Percentiles rank a stretch among this genome's conserved stretches.
Conservation (phyloP, 2,113 vertebrate genomes). For the Galbula dea region DNA sequence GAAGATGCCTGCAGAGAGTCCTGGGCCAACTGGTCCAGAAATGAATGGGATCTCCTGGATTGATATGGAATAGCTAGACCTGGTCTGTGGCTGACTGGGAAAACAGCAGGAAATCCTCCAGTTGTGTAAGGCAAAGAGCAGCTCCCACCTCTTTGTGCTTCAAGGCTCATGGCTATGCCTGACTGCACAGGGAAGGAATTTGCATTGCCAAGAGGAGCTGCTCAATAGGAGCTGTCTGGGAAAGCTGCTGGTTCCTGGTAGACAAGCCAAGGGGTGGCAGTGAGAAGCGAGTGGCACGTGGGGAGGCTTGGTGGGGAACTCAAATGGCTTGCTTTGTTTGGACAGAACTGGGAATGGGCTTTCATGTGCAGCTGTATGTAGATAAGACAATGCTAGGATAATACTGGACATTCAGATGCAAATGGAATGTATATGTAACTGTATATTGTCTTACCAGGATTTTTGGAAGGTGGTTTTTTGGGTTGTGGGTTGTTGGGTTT, state of each 20-base stretch:
- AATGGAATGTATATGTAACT: conserved; percentile 46
- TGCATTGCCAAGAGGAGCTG: conserved; percentile 56
- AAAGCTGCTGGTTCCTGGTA: conserved; percentile 23
- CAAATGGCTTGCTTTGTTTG: conserved; percentile 59
- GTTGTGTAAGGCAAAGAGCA: conserved; percentile 56
- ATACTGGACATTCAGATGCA: conserved; percentile 58
- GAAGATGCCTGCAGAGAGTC: conserved; percentile 25
- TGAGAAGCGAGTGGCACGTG: neutral
- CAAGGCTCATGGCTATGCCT: conserved; percentile 56
- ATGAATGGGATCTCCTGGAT: conserved; percentile 47
- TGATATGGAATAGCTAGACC: conserved; percentile 47
- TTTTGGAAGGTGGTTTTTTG: neutral
- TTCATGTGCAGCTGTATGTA: conserved; percentile 70
- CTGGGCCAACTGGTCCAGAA: neutral
- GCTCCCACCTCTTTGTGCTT: conserved; percentile 61
- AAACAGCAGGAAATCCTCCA: conserved; percentile 63
- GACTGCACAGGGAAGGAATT: conserved; percentile 61
- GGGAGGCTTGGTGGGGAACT: conserved; percentile 36
- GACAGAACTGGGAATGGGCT: conserved; percentile 55
- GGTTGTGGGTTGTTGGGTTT: no score
- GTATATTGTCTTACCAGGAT: neutral
- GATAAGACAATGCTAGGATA: conserved; percentile 63
- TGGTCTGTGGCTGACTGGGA: conserved; percentile 40
- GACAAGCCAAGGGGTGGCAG: conserved; percentile 51
- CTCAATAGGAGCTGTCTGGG: conserved; percentile 65